A percentile compares a stretch with the other conserved stretches of the same genome.
phyloP scores from a whole-genome alignment of 2,888 invertebrate species.

The Pyrochroa serraticornis region DNA sequence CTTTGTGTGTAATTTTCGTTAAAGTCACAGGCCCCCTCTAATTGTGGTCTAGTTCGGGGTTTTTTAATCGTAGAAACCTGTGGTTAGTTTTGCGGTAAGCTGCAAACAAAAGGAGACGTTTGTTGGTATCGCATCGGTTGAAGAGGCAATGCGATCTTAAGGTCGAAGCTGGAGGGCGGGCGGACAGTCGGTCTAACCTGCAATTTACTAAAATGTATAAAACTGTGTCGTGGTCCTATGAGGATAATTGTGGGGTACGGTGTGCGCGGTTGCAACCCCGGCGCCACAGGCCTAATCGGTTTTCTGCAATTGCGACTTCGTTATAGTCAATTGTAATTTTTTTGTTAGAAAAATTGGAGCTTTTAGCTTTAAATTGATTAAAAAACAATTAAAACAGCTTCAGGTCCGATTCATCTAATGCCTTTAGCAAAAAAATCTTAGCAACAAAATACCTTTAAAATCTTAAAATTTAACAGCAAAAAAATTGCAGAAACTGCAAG shows the following conservation, averaged over 20 bases:
- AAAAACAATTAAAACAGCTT: too few relatives aligned
- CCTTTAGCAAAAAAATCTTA: too few relatives aligned
- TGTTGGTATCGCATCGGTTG: constrained; percentile 25
- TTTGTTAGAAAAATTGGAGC: too few relatives aligned
- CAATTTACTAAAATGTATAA: constrained; percentile 52
- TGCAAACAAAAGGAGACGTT: constrained; percentile 28
- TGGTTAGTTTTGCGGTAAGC: constrained; percentile 37
- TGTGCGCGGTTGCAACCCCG: constrained; percentile 47
- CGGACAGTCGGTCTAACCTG: constrained; percentile 43
- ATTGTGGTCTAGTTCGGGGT: constrained; percentile 33
- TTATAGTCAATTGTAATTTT: too few relatives aligned
- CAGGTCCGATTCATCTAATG: too few relatives aligned
- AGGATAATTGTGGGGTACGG: constrained; percentile 45
- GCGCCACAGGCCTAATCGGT: constrained; percentile 39
- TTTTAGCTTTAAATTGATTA: too few relatives aligned
- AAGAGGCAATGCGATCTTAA: constrained; percentile 33
- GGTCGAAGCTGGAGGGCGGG: constrained; percentile 38
- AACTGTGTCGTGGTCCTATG: constrained; percentile 44
- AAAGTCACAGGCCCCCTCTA: constrained; percentile 31
- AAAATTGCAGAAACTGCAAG: too few relatives aligned
- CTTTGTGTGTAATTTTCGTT: constrained; percentile 29
- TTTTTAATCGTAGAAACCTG: constrained; percentile 36
- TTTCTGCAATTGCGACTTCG: too few relatives aligned
- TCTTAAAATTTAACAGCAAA: too few relatives aligned
- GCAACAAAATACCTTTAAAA: too few relatives aligned